These are phyloP conservation scores for Neogobius melanostomus DNA, from an alignment of 2,113 vertebrate species.

Conservation along the genomic window DNA sequence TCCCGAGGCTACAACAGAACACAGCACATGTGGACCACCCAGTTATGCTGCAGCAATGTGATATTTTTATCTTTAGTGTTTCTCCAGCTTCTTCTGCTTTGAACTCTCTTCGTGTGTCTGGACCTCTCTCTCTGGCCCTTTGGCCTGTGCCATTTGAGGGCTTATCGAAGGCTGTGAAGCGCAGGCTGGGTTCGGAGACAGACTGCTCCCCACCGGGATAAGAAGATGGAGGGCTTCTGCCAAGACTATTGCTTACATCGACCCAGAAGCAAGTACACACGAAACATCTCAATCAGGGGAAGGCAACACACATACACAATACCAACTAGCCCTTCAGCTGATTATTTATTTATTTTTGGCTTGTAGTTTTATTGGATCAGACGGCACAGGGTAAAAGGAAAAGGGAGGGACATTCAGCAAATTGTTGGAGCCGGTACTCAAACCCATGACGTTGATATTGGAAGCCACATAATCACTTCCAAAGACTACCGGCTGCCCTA, in stretches of 20 bases:
- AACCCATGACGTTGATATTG: too few relatives aligned
- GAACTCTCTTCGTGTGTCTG: neutral
- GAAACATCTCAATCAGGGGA: slow-evolving; percentile 53
- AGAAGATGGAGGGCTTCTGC: slow-evolving; percentile 53
- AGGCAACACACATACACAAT: slow-evolving; percentile 11
- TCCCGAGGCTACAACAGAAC: slow-evolving; percentile 60
- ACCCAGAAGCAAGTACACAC: slow-evolving; percentile 40
- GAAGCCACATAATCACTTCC: too few relatives aligned
- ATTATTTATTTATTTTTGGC: slow-evolving; percentile 5
- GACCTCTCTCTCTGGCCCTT: slow-evolving; percentile 30
- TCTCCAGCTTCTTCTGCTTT: slow-evolving; percentile 10
- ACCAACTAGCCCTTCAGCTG: neutral
- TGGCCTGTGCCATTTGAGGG: slow-evolving; percentile 55
- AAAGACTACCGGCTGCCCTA: neutral
- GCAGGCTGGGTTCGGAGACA: slow-evolving; percentile 49
- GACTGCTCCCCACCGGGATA: slow-evolving; percentile 49
- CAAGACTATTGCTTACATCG: slow-evolving; percentile 51
- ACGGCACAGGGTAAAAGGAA: too few relatives aligned
- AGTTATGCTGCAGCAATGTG: slow-evolving; percentile 26
- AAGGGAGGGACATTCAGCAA: too few relatives aligned
- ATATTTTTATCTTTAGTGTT: slow-evolving; percentile 40
- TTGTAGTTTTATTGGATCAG: too few relatives aligned
- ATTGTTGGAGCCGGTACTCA: too few relatives aligned
- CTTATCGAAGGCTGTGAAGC: slow-evolving; percentile 58
- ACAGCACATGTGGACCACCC: slow-evolving; percentile 60